Evolutionary conservation across 2,113 vertebrate genomes (phyloP).

Genomic region (Bubo scandiacus): DNA sequence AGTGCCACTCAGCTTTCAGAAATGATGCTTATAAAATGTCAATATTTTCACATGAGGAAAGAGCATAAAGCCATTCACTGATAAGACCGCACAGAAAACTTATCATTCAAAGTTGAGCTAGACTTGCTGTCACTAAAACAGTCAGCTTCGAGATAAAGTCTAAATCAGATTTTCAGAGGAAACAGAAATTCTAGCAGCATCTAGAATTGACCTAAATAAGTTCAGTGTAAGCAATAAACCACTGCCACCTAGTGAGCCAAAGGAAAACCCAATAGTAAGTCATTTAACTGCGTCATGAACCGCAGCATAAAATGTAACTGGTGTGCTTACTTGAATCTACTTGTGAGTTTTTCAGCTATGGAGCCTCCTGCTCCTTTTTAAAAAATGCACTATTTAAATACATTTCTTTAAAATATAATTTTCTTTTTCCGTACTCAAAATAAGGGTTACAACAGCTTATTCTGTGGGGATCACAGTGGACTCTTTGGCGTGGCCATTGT

Average conservation of each 20-base stretch:
- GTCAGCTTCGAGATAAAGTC: not conserved
- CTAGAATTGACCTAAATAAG: not conserved
- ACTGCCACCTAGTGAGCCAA: conserved; percentile 9
- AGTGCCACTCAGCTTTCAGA: not conserved
- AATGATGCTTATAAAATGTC: not conserved
- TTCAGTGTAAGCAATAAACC: not conserved
- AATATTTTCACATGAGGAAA: not conserved
- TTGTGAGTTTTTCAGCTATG: not conserved
- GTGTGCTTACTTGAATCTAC: not conserved
- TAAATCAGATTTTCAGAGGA: not conserved
- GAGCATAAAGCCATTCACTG: not conserved
- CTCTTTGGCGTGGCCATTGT: not conserved
- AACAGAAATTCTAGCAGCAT: not conserved
- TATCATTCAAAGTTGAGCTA: not conserved
- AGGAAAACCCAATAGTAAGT: not conserved
- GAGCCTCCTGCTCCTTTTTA: not conserved
- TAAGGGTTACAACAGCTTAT: not conserved
- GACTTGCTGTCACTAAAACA: not conserved
- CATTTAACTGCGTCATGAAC: not conserved
- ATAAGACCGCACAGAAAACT: not conserved
- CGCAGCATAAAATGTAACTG: not conserved
- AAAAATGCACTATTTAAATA: not conserved
- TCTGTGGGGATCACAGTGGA: not conserved
- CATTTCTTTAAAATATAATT: not conserved
- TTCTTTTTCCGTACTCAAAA: not conserved